Evolutionary conservation across 1,140 invertebrate genomes (phyloP), one percentile per base, ranked within the genome.

Genomic region (Choristoneura fumiferana): DNA sequence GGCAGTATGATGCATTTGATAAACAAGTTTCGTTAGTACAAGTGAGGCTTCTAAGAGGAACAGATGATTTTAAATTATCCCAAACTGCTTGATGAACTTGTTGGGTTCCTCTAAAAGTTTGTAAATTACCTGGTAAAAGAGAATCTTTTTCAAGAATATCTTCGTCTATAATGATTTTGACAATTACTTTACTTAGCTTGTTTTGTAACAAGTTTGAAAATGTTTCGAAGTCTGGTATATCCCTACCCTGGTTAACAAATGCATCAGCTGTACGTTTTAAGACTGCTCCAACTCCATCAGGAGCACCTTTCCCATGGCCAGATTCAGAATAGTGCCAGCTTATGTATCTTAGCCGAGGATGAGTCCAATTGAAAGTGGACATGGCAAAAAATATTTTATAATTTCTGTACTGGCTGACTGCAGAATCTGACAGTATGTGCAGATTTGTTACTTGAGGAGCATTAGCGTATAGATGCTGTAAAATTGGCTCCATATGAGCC

Each of bases 31-130:
- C 33, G 4, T 34, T 34, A 34, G 33, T 34, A 34, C 33, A 34
- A 34, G 4, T 34, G 4, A 34, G 4, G 4, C 33, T 34, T 34
- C 33, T 34, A 9, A 34, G 33, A 34, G 33, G 4, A 34, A 34
- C 33, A 34, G 33, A 34, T 9, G 33, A 34, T 34, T 34, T 34
- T 4, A 5, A 4, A 34, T 40, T 4, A 4, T 40, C 38, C 38
- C 38, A 40, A 40, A 40, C 38, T n/a, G 38, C 38, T 40, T 40
- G n/a, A 40, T 40, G 38, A 15, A 40, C 38, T 15, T 40, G 10
- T 15, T 12, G 10, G n/a, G 38, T 40, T 15, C 38, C 38, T 5
- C n/a, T 12, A 40, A 40, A 40, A n/a, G 38, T 5, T n/a, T 15
- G 4, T 40, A 40, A 40, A 34, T 34, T 34, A 4, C 4, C n/a